phyloP scores from a whole-genome alignment of 2,888 invertebrate species.

The Salticus scenicus region DNA sequence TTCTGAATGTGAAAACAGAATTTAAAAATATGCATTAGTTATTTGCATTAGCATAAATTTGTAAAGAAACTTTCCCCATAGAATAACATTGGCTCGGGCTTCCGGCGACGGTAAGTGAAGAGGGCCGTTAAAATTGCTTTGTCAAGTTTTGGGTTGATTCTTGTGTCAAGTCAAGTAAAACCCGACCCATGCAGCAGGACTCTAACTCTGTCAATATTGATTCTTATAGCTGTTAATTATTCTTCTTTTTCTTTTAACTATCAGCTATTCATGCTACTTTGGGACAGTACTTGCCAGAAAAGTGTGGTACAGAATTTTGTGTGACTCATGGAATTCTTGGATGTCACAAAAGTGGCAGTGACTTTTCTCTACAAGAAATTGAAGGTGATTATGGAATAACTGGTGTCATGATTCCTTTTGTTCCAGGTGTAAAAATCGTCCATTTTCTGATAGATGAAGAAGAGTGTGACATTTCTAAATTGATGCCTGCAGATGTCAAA shows the following conservation, averaged over 20 bases:
- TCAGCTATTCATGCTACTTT: constrained; percentile 6
- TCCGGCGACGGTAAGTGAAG: no score
- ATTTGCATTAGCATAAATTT: no score
- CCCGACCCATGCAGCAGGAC: no score
- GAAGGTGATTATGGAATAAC: constrained; percentile 41
- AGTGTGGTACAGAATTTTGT: not conserved
- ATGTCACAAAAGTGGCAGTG: not conserved
- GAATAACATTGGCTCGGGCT: no score
- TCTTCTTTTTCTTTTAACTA: not conserved
- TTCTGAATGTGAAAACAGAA: no score
- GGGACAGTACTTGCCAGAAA: constrained; percentile 1
- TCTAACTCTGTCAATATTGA: no score
- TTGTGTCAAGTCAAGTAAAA: no score
- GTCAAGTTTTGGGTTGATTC: no score
- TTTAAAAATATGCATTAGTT: no score
- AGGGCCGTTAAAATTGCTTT: no score
- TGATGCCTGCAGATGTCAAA: constrained; percentile 35
- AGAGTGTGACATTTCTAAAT: not conserved
- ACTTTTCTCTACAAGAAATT: constrained; percentile 22
- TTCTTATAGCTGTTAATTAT: no score
- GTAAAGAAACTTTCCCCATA: no score
- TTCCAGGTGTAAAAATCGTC: constrained; percentile 39
- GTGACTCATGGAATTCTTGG: constrained; percentile 34
- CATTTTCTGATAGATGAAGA: constrained; percentile 20
- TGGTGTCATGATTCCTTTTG: constrained; percentile 29